These are phyloP conservation scores for Actias luna DNA, from an alignment of 2,888 invertebrate species.

Conservation along the genomic window DNA sequence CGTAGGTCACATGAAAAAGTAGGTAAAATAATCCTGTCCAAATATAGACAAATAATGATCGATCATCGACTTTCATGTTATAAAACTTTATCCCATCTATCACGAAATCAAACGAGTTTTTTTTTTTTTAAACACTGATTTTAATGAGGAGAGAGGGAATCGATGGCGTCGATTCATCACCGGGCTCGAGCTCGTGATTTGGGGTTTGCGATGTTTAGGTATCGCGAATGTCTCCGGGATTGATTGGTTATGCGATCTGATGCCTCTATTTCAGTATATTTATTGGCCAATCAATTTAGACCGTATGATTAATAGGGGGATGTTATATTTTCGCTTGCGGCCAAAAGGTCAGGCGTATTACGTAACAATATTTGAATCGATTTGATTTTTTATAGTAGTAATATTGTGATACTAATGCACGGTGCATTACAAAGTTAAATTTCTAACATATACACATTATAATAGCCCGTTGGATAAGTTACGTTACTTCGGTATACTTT, in stretches of 20 bases:
- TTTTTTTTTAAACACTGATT: conserved; percentile 24
- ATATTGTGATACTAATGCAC: too few relatives aligned
- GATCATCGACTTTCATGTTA: background rate
- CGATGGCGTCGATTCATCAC: conserved; percentile 23
- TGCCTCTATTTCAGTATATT: conserved; percentile 15
- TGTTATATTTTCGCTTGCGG: background rate
- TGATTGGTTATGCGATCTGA: conserved; percentile 18
- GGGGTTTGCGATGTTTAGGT: conserved; percentile 17
- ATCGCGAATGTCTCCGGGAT: conserved; percentile 24
- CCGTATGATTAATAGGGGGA: background rate
- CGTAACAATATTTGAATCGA: background rate
- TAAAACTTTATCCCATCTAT: conserved; percentile 12
- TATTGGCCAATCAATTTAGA: conserved; percentile 12
- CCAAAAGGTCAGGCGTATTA: background rate
- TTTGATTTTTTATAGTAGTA: background rate
- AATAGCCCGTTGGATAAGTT: too few relatives aligned
- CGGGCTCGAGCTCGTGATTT: conserved; percentile 5
- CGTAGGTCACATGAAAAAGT: too few relatives aligned
- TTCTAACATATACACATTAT: too few relatives aligned
- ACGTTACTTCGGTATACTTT: too few relatives aligned
- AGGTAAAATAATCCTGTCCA: too few relatives aligned
- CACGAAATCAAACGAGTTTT: conserved; percentile 20
- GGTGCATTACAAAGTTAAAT: too few relatives aligned
- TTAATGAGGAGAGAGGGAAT: conserved; percentile 21
- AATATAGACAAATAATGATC: conserved; percentile 5